A percentile compares a stretch with the other conserved stretches of the same genome.
phyloP scores from a whole-genome alignment of 2,888 invertebrate genomes.

The Macrosiphum euphorbiae region DNA sequence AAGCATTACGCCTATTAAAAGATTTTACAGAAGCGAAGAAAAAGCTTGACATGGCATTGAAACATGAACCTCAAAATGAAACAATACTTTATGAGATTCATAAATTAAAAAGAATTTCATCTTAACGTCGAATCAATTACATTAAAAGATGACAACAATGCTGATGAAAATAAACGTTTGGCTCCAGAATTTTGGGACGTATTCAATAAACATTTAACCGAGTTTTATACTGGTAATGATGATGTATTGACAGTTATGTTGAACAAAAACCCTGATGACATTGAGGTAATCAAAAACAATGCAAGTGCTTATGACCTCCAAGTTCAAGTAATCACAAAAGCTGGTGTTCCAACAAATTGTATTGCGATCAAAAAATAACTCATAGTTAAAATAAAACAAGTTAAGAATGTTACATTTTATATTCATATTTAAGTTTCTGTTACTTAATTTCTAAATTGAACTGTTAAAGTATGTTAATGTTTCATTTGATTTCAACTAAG shows the following conservation, averaged over 20 bases:
- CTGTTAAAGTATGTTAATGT: neutral
- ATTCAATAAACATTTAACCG: conserved; percentile 7
- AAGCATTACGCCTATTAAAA: conserved; percentile 76
- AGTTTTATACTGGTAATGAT: conserved; percentile 39
- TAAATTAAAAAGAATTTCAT: conserved; percentile 69
- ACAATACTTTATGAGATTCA: conserved; percentile 75
- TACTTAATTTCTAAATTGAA: neutral
- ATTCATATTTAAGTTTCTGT: neutral
- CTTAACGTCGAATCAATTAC: neutral
- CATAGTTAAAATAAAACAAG: neutral
- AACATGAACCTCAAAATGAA: conserved; percentile 73
- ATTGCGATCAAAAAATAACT: conserved; percentile 16
- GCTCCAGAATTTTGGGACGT: conserved; percentile 54
- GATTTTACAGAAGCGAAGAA: conserved; percentile 75
- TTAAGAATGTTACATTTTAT: too few species aligned
- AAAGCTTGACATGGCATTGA: conserved; percentile 73
- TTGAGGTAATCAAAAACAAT: conserved; percentile 20
- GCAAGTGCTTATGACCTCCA: neutral
- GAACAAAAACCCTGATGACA: conserved; percentile 31
- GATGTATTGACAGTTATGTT: conserved; percentile 37
- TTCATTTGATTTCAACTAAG: neutral
- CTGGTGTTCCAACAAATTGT: conserved; percentile 31
- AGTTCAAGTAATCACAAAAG: conserved; percentile 5
- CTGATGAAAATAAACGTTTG: neutral
- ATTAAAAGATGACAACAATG: neutral